Base-by-base conservation (phyloP, 2,113 vertebrate genomes). In the Indicator indicator region DNA sequence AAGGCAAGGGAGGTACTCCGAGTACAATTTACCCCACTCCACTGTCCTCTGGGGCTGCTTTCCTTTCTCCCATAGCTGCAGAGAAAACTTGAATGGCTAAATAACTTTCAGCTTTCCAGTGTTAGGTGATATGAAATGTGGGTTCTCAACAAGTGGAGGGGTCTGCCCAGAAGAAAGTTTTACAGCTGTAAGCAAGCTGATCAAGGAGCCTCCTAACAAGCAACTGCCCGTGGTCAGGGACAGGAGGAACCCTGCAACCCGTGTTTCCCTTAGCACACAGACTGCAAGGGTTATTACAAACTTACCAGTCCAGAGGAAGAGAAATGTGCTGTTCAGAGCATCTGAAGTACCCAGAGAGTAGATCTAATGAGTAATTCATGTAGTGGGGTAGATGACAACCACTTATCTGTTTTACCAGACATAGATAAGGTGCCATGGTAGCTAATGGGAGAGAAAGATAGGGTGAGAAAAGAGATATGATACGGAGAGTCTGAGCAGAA, bases 371-470 rank as follows among this genome's bases (percentile, higher is more conserved):
- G 60, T 88, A 92, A 86, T 95, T 95, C 42, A 5, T 46, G 58
- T 9, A 48, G 48, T 40, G 75, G 65, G 28, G 62, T 52, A 33
- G 68, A 77, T 71, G 78, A 54, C 79, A 91, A 54, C 60, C 58
- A 30, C 72, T 93, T 68, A 91, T 83, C 93, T 94, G 54, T 83
- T 83, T 13, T 17, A 77, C 56, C 91, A 95, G 89, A 88, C 16
- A 0, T 27, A 42, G 72, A 88, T 64, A 65, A 83, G 65, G 64
- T 90, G 84, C 84, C 85, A 63, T 2, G 6, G 68, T 68, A 79
- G 87, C 84, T 83, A 83, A 10, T 5, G 84, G 68, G 79, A 77
- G 48, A 86, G 76, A 94, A 86, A 71, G 89, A 95, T 83, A 81
- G 79, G 46, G 54, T 93, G 87, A 83, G 83, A 75, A 92, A 78